phyloP scores from a whole-genome alignment of 2,797 vertebrate genomes.

The Urophycis tenuis region DNA sequence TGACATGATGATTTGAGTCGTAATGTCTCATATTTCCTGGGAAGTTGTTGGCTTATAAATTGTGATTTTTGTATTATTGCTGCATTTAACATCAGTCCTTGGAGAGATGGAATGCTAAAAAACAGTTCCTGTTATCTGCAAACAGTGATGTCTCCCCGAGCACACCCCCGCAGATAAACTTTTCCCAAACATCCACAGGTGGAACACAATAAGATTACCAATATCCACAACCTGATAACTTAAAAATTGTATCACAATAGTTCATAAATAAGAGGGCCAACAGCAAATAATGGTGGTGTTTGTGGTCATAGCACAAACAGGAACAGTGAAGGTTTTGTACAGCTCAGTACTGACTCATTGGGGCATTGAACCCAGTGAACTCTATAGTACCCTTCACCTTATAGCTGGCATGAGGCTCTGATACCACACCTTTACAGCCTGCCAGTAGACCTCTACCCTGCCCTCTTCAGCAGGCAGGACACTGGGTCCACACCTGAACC shows the following conservation, averaged over 20 bases:
- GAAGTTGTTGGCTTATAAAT: neutral
- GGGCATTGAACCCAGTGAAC: neutral
- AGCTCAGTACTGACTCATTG: neutral
- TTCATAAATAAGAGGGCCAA: neutral
- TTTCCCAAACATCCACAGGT: conserved; percentile 3
- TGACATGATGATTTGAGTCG: neutral
- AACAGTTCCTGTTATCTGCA: neutral
- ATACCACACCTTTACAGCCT: neutral
- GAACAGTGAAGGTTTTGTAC: neutral
- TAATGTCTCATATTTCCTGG: neutral
- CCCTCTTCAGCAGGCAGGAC: neutral
- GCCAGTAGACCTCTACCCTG: neutral
- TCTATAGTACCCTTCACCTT: neutral
- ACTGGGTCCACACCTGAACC: neutral
- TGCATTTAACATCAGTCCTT: neutral
- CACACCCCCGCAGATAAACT: neutral
- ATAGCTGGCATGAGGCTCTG: neutral
- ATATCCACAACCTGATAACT: conserved; percentile 4
- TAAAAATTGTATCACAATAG: neutral
- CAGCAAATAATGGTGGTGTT: neutral
- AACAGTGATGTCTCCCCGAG: neutral
- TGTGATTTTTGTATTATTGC: neutral
- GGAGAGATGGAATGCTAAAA: neutral
- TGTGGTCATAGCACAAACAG: neutral
- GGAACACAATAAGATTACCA: neutral